Evolutionary conservation across 2,888 invertebrate species (phyloP), one percentile per base, ranked within the genome.

Genomic region (Lithophane ornitopus): DNA sequence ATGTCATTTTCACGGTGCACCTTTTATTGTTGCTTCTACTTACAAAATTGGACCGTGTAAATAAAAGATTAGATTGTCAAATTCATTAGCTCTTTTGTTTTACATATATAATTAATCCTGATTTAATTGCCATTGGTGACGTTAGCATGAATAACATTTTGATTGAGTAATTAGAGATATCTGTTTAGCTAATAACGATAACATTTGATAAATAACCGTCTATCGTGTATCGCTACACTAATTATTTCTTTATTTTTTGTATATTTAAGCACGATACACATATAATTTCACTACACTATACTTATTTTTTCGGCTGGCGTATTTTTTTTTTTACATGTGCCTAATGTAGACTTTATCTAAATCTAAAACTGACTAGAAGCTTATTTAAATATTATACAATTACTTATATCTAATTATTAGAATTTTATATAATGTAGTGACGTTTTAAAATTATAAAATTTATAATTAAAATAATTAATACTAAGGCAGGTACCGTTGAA

Each of bases 401-500:
- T 34, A 54, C 59, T 49, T 67, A 58, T 9, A 46, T 9, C 14
- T 65, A 63, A 34, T 65, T 58, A 63, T 41, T 59, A 41, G 19
- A 34, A 49, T 8, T 49, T 68, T 46, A 22, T 14, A 28, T 52
- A 65, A 41, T 63, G 26, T 63, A 44, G 52, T 81, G 71, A 70
- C 54, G 41, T 71, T 69, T 54, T 39, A 44, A 39, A 65, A 72
- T 63, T 0, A 62, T 74, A 65, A 65, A 70, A 69, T 44, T 39
- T 56, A 56, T 54, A 49, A 49, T 67, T 75, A 63, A 85, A 67
- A 68, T 62, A 67, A 68, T 77, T 81, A 87, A 77, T 59, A 16
- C 81, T 87, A 88, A 70, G 78, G 76, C 87, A 87, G 87, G 88
- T 88, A 87, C 87, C n/a, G 39, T 87, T 82, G 34, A 77, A 79